Evolutionary conservation across 2,113 vertebrate genomes (phyloP).

Genomic region (Sphyrna mokarran): DNA sequence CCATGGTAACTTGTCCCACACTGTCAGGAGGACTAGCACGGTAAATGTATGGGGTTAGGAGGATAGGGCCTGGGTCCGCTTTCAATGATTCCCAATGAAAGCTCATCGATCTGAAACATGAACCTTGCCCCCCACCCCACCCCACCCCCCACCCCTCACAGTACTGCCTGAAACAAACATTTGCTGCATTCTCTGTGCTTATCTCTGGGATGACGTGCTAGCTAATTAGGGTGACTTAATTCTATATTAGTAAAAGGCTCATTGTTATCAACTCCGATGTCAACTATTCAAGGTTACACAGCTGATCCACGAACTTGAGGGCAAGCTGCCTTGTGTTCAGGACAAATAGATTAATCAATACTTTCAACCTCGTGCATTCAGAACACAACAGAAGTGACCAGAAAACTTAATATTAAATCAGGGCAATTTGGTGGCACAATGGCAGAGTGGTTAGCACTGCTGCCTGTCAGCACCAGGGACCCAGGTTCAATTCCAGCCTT

Average conservation of each 20-base stretch:
- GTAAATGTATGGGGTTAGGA: too few species aligned
- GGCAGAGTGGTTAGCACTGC: too few species aligned
- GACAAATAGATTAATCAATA: constrained; percentile 29
- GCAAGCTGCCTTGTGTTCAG: not conserved
- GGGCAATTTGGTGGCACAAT: not conserved
- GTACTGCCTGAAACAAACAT: not conserved
- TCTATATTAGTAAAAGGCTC: not conserved
- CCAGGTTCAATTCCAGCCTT: too few species aligned
- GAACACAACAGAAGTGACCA: not conserved
- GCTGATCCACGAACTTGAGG: not conserved
- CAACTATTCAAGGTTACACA: not conserved
- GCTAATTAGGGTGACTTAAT: not conserved
- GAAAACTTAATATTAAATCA: constrained; percentile 16
- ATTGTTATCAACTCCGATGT: not conserved
- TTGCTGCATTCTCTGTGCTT: not conserved
- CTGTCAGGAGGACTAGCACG: too few species aligned
- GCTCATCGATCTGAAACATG: not conserved
- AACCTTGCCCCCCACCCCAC: not conserved
- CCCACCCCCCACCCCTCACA: too few species aligned
- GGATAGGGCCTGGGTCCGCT: not conserved
- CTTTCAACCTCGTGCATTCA: not conserved
- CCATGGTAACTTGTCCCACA: too few species aligned
- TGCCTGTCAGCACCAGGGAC: too few species aligned
- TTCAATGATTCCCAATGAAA: not conserved
- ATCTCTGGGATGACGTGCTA: not conserved